Evolutionary conservation across 2,113 vertebrate genomes (phyloP).

Genomic region (Lynx canadensis): DNA sequence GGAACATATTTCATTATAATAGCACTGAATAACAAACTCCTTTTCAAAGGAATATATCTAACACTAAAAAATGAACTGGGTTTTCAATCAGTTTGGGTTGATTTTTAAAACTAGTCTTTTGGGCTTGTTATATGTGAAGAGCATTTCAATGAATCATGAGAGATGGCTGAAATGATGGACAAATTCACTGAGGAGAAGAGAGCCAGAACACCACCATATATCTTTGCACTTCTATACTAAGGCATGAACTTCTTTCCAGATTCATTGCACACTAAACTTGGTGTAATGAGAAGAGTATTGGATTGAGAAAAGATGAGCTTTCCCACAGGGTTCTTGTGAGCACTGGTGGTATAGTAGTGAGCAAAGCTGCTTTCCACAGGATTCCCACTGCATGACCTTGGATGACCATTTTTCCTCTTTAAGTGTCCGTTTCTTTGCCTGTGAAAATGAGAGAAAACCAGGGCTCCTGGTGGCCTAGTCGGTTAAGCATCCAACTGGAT

Average conservation of each 20-base stretch:
- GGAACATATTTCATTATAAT: constrained; percentile 33
- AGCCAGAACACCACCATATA: background rate
- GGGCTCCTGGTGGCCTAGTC: too few species aligned
- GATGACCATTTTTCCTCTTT: background rate
- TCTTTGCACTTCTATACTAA: background rate
- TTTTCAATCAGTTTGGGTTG: constrained; percentile 15
- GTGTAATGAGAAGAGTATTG: background rate
- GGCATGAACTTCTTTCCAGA: background rate
- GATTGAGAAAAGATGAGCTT: background rate
- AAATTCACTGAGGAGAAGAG: background rate
- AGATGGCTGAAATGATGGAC: background rate
- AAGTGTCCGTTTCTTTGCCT: background rate
- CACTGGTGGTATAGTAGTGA: background rate
- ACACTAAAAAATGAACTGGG: background rate
- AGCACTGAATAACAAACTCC: background rate
- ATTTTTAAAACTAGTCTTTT: constrained; percentile 15
- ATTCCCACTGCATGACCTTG: background rate
- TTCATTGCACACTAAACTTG: background rate
- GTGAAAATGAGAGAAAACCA: background rate
- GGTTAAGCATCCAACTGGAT: too few species aligned
- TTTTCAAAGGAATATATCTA: constrained; percentile 24
- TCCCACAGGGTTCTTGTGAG: background rate
- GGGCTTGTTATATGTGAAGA: background rate
- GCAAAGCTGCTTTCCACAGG: background rate
- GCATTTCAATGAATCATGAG: background rate